Evolutionary conservation across 2,797 vertebrate species (phyloP), one percentile per base, ranked within the genome.

Genomic region (Netta rufina): DNA sequence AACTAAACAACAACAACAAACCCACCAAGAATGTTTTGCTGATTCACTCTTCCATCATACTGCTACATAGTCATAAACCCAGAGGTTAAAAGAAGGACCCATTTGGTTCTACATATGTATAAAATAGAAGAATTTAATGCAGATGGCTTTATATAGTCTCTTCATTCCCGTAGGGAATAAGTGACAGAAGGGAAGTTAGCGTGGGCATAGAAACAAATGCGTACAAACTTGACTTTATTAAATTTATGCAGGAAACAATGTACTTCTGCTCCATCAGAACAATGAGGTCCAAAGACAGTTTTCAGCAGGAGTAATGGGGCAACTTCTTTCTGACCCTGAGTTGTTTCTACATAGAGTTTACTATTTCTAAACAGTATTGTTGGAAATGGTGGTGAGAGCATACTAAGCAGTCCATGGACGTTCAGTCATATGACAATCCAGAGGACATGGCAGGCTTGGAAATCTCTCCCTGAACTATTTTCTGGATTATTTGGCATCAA

Each of bases 401-500:
- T 54, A 74, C 49, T 80, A 61, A 92, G 65, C 65, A 86, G 33
- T 36, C 41, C 41, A 49, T 6, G 7, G 82, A 66, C 41, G 17
- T 88, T 62, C 58, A 72, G 66, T 88, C 51, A 21, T 84, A n/a
- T 1, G 61, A 60, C 54, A 94, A 69, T 14, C 25, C 56, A n/a
- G 71, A 90, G 67, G 51, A 28, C 25, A 85, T 71, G 60, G 92
- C 89, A 94, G 57, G 6, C 24, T 88, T 93, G 67, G 66, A 84
- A 92, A 74, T 84, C 47, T 73, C 9, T 67, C 71, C 43, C 53
- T 80, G 32, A 61, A 61, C 39, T 79, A 28, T 60, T 82, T 70
- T 78, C 70, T 94, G 76, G 79, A 66, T 82, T 92, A 79, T 28
- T 81, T 87, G 60, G 66, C 69, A 72, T 28, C 57, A 57, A 57